Evolutionary conservation across 23 tunicate species (phyloP).

Genomic region (Halocynthia aurantium): DNA sequence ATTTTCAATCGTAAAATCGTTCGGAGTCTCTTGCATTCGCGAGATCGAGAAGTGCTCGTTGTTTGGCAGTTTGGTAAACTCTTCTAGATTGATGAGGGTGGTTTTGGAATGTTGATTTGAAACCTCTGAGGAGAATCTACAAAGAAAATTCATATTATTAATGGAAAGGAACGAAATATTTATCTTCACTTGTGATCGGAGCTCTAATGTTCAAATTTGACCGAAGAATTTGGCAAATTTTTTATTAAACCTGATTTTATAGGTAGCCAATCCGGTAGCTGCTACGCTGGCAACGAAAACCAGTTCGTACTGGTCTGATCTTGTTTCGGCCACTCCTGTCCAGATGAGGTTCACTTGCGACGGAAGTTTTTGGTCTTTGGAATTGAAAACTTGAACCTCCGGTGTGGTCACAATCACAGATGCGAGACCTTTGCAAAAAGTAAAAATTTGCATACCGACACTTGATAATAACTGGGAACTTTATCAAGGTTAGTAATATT

Average conservation of each 20-base stretch:
- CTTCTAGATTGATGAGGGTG: not conserved
- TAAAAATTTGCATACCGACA: not conserved
- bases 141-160: not conserved
- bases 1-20: constrained; percentile 34
- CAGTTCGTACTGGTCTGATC: constrained; percentile 50
- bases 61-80: not conserved
- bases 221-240: not conserved
- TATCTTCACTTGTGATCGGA: not conserved
- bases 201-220: not conserved
- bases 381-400: constrained; percentile 33
- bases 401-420: constrained; percentile 39
- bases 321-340: constrained; percentile 14
- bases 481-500: not conserved
- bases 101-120: not conserved
- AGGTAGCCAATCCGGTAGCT: constrained; percentile 61
- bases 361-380: constrained; percentile 23
- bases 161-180: not conserved
- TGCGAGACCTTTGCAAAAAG: constrained; percentile 4
- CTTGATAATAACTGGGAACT: not conserved
- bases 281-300: constrained; percentile 64
- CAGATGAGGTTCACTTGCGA: constrained; percentile 66
- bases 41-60: constrained; percentile 5
- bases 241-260: constrained; percentile 30
- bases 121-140: not conserved
- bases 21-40: not conserved